Percentiles rank a stretch among this genome's conserved stretches.
phyloP scores from a whole-genome alignment of 2,888 invertebrate species.

The Agelastica alni region DNA sequence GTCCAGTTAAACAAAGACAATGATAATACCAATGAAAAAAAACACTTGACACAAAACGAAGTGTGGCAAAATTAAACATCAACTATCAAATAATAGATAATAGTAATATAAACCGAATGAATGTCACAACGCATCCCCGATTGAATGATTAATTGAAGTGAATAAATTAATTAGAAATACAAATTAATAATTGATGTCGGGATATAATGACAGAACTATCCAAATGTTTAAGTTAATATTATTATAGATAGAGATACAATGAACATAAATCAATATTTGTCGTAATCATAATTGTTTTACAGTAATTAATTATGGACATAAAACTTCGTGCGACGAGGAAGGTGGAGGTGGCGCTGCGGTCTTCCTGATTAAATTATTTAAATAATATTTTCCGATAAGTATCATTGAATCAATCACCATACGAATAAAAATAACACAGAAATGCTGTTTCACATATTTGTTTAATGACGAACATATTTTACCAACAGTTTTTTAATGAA shows the following conservation, averaged over 20 bases:
- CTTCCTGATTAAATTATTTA: not conserved
- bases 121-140: conserved; percentile 22
- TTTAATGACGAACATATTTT: no score
- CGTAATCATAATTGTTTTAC: conserved; percentile 26
- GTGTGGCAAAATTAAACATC: not conserved
- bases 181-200: conserved; percentile 27
- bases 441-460: no score
- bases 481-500: no score
- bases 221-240: conserved; percentile 29
- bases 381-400: no score
- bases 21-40: not conserved
- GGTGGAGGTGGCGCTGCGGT: not conserved
- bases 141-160: conserved; percentile 27
- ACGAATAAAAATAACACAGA: no score
- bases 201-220: conserved; percentile 28
- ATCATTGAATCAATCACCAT: no score
- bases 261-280: conserved; percentile 31
- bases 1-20: no score
- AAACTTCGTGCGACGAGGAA: conserved; percentile 9
- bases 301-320: conserved; percentile 27
- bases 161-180: conserved; percentile 30
- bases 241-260: conserved; percentile 19
- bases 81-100: not conserved
- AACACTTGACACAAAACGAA: not conserved
- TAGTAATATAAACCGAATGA: conserved; percentile 10